These are phyloP conservation scores for Pseudococcus longispinus DNA, from an alignment of 2,888 invertebrate genomes.

Conservation along the genomic window DNA sequence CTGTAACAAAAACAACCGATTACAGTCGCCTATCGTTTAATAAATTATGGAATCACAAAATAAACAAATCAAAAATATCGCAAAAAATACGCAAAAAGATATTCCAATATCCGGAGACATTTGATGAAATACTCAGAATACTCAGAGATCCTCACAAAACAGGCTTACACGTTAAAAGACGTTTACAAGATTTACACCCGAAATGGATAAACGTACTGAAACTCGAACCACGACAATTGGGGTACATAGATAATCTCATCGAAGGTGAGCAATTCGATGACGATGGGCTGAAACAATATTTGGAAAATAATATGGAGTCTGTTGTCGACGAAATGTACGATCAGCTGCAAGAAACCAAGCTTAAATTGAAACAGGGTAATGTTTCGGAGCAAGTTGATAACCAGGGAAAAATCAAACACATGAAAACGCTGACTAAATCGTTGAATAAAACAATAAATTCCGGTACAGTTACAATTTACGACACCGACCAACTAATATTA, in stretches of 20 bases:
- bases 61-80: not conserved
- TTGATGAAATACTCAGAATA: not conserved
- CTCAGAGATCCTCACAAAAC: conserved; percentile 43
- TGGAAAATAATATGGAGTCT: not conserved
- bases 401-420: not conserved
- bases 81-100: not conserved
- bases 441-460: not conserved
- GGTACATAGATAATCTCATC: conserved; percentile 7
- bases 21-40: conserved; percentile 4
- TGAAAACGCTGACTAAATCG: not conserved
- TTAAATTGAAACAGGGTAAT: not conserved
- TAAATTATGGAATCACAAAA: conserved; percentile 26
- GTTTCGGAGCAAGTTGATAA: not conserved
- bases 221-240: not conserved
- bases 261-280: not conserved
- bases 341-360: not conserved
- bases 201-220: not conserved
- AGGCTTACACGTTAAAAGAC: conserved; percentile 2
- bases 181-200: conserved; percentile 5
- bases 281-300: not conserved
- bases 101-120: not conserved
- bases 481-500: not conserved
- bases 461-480: not conserved
- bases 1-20: not conserved
- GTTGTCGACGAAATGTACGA: not conserved